Base-by-base conservation (phyloP, 2,888 invertebrate species). In the Flexamia atlantica region DNA sequence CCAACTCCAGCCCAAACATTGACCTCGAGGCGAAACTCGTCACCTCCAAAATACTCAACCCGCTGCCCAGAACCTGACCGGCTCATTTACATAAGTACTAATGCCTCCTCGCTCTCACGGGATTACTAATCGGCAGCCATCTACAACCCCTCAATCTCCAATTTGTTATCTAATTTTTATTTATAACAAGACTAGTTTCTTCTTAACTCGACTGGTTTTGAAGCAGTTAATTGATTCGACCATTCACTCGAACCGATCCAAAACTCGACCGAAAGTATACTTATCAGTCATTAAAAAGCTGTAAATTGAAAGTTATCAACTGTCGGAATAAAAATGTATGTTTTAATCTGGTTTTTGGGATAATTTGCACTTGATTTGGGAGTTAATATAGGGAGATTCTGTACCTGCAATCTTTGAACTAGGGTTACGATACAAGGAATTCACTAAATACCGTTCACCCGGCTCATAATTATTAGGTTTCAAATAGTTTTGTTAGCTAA, bases 11-110 rank as follows among this genome's bases (percentile, higher is more conserved):
- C 20, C 23, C 28, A 64, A 28, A 28, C 64, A n/a, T 64, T 64
- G 64, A 64, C 64, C 64, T 20, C 64, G 30, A 23, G 53, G 64
- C 64, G 50, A 20, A 28, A 64, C 30, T 1, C 64, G 64, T 64
- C 64, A 64, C 10, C 64, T 30, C 64, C 5, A 64, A 64, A 64
- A 28, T 30, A 64, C 30, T 64, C 64, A 23, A 20, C 20, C 10
- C 57, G 23, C 28, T 30, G 64, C 64, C 64, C 30, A 23, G 10
- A 46, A 53, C 53, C 20, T n/a, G 53, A 3, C 14, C 64, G 7
- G 30, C 28, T 14, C 1, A 25, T 64, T 28, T 20, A 17, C 64
- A 64, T 64, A 28, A 64, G n/a, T 64, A 64, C 30, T 25, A 64
- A 17, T 17, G 14, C 30, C 30, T 64, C 64, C 20, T 28, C 64